Conservation (phyloP, 2,113 vertebrate species). For the Gopherus evgoodei region DNA sequence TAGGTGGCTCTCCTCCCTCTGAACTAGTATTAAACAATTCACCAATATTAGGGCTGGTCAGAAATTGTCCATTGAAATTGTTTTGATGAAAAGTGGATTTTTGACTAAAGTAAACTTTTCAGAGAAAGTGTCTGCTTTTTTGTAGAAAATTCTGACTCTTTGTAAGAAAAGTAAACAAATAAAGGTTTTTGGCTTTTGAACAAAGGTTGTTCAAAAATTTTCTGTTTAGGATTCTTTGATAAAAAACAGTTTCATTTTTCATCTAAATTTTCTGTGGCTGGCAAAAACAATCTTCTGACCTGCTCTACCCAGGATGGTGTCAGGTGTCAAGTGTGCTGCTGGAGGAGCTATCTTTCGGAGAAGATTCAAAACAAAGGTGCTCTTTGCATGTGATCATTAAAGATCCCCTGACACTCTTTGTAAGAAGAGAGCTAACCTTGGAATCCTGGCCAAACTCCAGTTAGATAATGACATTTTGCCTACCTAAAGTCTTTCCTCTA, state of each 20-base stretch:
- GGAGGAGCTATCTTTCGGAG: neutral
- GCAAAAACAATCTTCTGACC: neutral
- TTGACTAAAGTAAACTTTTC: neutral
- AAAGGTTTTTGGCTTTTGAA: neutral
- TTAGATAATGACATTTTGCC: neutral
- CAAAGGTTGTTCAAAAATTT: neutral
- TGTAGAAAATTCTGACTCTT: neutral
- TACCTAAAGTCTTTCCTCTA: neutral
- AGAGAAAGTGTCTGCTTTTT: neutral
- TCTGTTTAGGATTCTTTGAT: neutral
- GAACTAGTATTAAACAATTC: neutral
- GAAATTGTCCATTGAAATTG: neutral
- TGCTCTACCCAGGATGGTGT: neutral
- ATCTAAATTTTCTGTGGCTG: neutral
- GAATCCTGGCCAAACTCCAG: neutral
- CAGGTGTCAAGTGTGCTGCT: neutral
- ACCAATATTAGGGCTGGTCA: neutral
- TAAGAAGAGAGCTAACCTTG: neutral
- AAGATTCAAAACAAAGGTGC: neutral
- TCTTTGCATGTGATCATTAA: neutral
- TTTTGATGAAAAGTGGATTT: neutral
- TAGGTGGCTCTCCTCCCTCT: neutral
- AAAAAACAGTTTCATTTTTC: neutral
- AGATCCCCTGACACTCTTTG: neutral
- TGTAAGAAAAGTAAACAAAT: neutral